Base-by-base conservation (phyloP, 2,797 vertebrate species). In the Anolis apletophallus region DNA sequence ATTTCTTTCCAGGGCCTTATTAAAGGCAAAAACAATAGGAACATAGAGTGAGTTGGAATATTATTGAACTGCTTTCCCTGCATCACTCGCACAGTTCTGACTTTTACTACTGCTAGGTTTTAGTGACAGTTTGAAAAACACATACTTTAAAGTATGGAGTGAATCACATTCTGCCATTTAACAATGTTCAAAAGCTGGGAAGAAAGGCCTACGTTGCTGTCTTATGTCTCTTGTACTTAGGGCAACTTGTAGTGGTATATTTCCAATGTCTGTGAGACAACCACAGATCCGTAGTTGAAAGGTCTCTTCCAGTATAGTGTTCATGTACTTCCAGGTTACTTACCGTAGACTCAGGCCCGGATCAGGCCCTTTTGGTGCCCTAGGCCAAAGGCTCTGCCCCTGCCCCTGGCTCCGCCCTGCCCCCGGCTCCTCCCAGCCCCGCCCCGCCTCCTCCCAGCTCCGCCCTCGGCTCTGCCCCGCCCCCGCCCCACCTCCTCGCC, bases 11-110 rank as follows among this genome's bases (percentile, higher is more conserved):
- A 69, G 52, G 29, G 84, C 12, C 67, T 81, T 80, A 73, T 74
- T 61, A 79, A 88, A 85, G 69, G 57, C 40, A 71, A 81, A 59
- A 85, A 21, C 67, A 85, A 80, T 71, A 71, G 82, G 46, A 82
- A 59, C n/a, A 73, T 67, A 82, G 67, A 12, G 46, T 9, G 9
- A 80, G 32, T 76, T 67, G 50, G 79, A 73, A 90, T 85, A n/a
- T 52, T 78, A 79, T 55, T 54, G 55, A 85, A 50, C 29, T 82
- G 17, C 52, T 67, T 81, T 81, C 23, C 23, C 16, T 17, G 29
- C 14, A n/a, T 72, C 73, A 64, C 55, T 50, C 3, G 19, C 50
- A 74, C 14, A 19, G 64, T 64, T 36, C 26, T 13, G 34, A 23
- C 32, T 85, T 82, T 85, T 85, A 85, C 19, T 64, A 29, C 55